These are phyloP conservation scores for Ylistrum balloti DNA, from an alignment of 1,140 invertebrate genomes.

Conservation along the genomic window DNA sequence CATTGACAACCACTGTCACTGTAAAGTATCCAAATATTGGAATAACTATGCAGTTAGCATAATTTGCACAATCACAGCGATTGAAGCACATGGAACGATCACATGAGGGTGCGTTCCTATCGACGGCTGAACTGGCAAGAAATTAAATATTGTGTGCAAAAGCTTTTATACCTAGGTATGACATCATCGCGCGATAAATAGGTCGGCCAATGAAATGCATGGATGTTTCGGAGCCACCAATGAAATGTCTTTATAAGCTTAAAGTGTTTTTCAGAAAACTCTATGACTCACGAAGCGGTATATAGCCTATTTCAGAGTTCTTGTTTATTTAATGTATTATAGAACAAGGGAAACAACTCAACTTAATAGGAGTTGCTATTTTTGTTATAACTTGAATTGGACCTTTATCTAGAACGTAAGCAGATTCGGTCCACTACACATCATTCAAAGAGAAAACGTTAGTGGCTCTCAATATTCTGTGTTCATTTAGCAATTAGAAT, in stretches of 20 bases:
- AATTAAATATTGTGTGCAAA: not conserved
- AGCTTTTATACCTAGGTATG: not conserved
- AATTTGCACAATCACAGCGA: not conserved
- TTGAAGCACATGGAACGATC: not conserved
- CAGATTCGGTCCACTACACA: no score
- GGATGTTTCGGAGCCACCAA: not conserved
- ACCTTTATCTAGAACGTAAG: no score
- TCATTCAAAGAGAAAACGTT: no score
- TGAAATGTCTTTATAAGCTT: not conserved
- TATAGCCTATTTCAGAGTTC: not conserved
- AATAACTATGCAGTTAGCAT: not conserved
- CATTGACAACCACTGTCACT: no score
- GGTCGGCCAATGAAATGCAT: not conserved
- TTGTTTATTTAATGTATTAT: not conserved
- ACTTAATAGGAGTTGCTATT: no score
- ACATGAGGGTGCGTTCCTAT: not conserved
- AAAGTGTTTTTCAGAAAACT: not conserved
- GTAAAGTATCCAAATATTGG: not conserved
- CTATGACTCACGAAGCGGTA: not conserved
- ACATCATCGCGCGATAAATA: not conserved
- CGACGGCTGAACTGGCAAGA: slow-evolving; percentile 30
- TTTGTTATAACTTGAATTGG: no score
- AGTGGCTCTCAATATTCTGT: no score
- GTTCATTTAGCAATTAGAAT: no score
- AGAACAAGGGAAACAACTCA: no score